Conservation (phyloP, 2,797 vertebrate genomes). For the Argentina silus region DNA sequence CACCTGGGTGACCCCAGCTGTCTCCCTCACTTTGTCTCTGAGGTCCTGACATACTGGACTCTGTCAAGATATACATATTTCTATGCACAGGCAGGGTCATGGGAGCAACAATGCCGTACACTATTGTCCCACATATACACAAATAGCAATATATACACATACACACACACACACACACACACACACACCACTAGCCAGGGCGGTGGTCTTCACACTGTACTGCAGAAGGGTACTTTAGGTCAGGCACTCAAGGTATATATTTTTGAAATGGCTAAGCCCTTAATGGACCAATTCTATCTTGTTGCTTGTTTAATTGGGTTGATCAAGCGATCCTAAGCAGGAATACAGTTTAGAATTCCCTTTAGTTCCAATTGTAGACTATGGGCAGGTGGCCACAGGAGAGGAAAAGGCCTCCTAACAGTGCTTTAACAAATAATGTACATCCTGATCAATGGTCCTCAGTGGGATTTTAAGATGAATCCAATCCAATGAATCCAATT, state of each 20-base stretch:
- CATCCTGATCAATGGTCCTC: neutral
- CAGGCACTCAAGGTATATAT: neutral
- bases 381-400: neutral
- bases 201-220: neutral
- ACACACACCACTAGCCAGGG: neutral
- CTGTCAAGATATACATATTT: neutral
- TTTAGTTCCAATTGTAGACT: neutral
- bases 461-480: neutral
- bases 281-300: slow-evolving; percentile 9
- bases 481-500: no score
- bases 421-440: neutral
- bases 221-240: neutral
- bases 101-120: neutral
- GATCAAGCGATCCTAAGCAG: slow-evolving; percentile 10
- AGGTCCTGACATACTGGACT: neutral
- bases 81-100: neutral
- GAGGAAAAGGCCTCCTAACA: neutral
- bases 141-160: neutral
- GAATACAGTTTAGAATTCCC: neutral
- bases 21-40: neutral
- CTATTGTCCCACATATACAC: neutral
- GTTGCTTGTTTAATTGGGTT: slow-evolving; percentile 22
- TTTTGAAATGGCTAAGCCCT: slow-evolving; percentile 6
- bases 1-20: neutral
- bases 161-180: slow-evolving; percentile 4